These are phyloP conservation scores for Drosophila mercatorum DNA, from an alignment of 2,888 invertebrate species.

Conservation along the genomic window DNA sequence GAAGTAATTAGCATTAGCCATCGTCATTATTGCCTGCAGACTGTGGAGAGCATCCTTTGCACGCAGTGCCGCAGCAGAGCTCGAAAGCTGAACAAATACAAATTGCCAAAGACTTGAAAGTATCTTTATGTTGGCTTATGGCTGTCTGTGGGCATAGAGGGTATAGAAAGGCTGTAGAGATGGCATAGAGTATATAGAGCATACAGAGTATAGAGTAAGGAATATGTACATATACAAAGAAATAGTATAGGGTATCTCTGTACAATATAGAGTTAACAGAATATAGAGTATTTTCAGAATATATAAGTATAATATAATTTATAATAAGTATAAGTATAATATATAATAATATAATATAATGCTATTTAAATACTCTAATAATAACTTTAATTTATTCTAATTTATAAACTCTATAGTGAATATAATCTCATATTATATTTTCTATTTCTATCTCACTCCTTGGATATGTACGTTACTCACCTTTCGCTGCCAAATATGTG, in stretches of 20 bases:
- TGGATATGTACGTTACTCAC: too few species aligned
- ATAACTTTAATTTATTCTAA: too few species aligned
- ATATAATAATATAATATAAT: too few species aligned
- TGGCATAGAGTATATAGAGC: not conserved
- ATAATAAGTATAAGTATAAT: too few species aligned
- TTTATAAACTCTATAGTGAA: too few species aligned
- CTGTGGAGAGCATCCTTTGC: not conserved
- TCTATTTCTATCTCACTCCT: too few species aligned
- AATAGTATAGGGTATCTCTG: too few species aligned
- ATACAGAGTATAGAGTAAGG: not conserved
- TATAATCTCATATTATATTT: too few species aligned
- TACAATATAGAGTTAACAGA: not conserved
- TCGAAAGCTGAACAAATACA: not conserved
- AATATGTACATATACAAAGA: too few species aligned
- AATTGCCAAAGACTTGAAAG: not conserved
- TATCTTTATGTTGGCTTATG: not conserved
- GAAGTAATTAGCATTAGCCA: conserved; percentile 19
- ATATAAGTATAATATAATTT: too few species aligned
- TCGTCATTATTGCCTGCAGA: not conserved
- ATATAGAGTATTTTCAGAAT: not conserved
- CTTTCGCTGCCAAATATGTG: not conserved
- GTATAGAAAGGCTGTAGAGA: too few species aligned
- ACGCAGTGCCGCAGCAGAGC: not conserved
- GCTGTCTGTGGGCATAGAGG: not conserved
- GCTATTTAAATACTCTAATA: too few species aligned